These are phyloP conservation scores for Halichoerus grypus DNA, from an alignment of 2,113 vertebrate genomes.

Conservation along the genomic window DNA sequence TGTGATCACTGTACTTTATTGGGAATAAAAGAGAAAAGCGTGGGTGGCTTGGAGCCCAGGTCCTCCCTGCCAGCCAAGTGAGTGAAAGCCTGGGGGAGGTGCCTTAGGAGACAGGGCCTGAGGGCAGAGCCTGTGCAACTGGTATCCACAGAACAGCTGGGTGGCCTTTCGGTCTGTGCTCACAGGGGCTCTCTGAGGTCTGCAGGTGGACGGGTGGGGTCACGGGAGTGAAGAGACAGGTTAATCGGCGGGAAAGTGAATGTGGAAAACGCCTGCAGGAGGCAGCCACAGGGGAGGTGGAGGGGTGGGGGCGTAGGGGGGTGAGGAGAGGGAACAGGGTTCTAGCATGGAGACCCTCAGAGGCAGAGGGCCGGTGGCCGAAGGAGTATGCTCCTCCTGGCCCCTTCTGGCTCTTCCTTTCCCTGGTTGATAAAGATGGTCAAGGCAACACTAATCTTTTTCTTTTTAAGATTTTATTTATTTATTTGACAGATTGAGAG, in stretches of 20 bases:
- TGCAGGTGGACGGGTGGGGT: not conserved
- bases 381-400: not conserved
- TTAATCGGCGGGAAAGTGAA: not conserved
- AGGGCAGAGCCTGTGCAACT: too few species aligned
- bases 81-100: not conserved
- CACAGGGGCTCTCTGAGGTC: not conserved
- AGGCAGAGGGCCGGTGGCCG: not conserved
- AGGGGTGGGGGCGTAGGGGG: too few species aligned
- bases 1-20: not conserved
- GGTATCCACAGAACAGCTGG: not conserved
- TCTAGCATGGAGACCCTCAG: not conserved
- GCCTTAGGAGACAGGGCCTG: not conserved
- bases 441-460: too few species aligned
- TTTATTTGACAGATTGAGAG: too few species aligned
- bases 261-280: not conserved
- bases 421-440: not conserved
- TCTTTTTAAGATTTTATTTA: too few species aligned
- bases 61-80: not conserved
- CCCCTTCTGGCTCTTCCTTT: not conserved
- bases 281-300: not conserved
- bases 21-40: not conserved
- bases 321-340: not conserved
- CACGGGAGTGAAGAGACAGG: not conserved
- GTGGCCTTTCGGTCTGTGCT: not conserved
- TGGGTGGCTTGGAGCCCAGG: slow-evolving; percentile 18